Conservation (phyloP, 2,113 vertebrate species). For the Pteruthius melanotis region DNA sequence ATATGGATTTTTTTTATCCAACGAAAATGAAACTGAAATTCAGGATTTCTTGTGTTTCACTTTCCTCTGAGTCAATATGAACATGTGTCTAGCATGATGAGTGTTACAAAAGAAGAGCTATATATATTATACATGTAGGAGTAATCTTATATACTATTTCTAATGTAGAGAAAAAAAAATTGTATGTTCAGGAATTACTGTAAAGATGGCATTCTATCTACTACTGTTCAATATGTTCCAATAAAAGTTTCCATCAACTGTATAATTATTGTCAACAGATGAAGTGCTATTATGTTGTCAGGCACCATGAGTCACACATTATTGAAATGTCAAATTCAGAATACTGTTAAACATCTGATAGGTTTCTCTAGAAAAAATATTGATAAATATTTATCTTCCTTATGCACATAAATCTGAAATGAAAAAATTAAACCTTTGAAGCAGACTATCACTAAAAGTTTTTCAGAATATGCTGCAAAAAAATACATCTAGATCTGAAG, state of each 20-base stretch:
- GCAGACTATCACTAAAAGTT: background rate
- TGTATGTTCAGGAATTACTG: background rate
- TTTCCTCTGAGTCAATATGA: background rate
- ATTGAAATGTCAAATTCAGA: background rate
- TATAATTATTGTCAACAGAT: background rate
- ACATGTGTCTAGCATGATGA: background rate
- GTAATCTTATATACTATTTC: background rate
- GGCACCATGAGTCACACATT: background rate
- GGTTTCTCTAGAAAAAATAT: background rate
- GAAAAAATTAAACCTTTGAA: background rate
- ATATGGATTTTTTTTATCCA: background rate
- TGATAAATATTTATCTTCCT: slow-evolving; percentile 19
- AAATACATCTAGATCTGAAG: background rate
- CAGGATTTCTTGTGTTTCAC: background rate
- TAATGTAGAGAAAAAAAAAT: background rate
- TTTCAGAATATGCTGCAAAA: background rate
- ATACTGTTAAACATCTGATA: background rate
- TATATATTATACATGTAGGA: background rate
- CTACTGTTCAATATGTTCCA: background rate
- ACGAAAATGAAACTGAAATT: background rate
- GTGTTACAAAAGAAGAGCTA: background rate
- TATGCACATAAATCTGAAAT: background rate
- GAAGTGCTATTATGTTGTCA: slow-evolving; percentile 26
- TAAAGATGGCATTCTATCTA: background rate
- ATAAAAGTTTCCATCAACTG: background rate